A percentile compares a stretch with the other conserved stretches of the same genome.
These are phyloP conservation scores for Tyrophagus putrescentiae DNA, from an alignment of 1,140 invertebrate genomes.

Conservation along the genomic window DNA sequence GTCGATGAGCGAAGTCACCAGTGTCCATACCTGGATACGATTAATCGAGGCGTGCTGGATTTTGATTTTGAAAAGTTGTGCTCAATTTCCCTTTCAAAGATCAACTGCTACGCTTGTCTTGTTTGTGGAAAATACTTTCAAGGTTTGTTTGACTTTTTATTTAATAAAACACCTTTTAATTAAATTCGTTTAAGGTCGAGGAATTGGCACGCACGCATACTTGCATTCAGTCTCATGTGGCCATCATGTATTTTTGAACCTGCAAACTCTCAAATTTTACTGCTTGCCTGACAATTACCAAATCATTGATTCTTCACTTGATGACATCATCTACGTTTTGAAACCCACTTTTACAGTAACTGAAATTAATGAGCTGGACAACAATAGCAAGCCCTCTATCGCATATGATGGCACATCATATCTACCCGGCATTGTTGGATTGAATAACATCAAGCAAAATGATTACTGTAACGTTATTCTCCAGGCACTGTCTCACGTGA, in stretches of 20 bases:
- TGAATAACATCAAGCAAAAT: slow-evolving; percentile 99
- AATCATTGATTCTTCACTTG: slow-evolving; percentile 91
- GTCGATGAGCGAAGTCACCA: slow-evolving; percentile 26
- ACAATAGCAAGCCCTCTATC: slow-evolving; percentile 66
- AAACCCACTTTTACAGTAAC: slow-evolving; percentile 84
- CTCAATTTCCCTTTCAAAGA: slow-evolving; percentile 89
- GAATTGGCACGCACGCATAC: slow-evolving; percentile 95
- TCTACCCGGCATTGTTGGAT: slow-evolving; percentile 62
- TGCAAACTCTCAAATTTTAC: slow-evolving; percentile 94
- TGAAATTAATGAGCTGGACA: slow-evolving; percentile 66
- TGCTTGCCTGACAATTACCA: slow-evolving; percentile 99
- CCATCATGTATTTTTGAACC: slow-evolving; percentile 94
- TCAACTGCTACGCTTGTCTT: slow-evolving; percentile 99
- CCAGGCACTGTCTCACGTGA: slow-evolving; percentile 82
- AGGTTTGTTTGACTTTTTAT: slow-evolving; percentile 33
- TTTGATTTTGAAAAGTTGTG: slow-evolving; percentile 99
- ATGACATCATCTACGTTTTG: slow-evolving; percentile 57
- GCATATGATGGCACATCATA: slow-evolving; percentile 95
- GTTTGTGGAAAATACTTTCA: slow-evolving; percentile 99
- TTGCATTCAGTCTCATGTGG: slow-evolving; percentile 92
- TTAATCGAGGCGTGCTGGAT: slow-evolving; percentile 85
- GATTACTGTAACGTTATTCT: slow-evolving; percentile 98
- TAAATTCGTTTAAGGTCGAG: slow-evolving; percentile 65
- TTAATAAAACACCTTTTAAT: slow-evolving; percentile 27
- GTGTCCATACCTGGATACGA: slow-evolving; percentile 92